Evolutionary conservation across 2,888 invertebrate species (phyloP).

Genomic region (Protophormia terraenovae): DNA sequence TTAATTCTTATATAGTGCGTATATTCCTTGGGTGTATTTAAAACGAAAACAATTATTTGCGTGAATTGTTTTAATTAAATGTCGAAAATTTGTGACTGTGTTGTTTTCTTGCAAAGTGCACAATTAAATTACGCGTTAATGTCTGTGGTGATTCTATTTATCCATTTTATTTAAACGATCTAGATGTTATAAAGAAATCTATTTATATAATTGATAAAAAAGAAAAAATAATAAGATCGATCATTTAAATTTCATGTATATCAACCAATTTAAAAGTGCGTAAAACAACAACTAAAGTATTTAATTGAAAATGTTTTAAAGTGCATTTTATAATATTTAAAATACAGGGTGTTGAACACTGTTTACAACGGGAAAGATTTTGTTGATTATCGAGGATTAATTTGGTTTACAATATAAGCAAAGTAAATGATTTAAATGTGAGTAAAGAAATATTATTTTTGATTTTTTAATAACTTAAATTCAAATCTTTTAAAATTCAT

Average conservation of each 20-base stretch:
- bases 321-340: neutral
- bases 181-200: neutral
- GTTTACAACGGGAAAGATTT: neutral
- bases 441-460: too few relatives aligned
- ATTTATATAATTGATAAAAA: constrained; percentile 5
- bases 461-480: too few relatives aligned
- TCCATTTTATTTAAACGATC: neutral
- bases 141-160: neutral
- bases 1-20: neutral
- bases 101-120: neutral
- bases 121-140: neutral
- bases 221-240: neutral
- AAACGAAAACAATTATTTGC: neutral
- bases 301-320: neutral
- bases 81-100: neutral
- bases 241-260: constrained; percentile 5
- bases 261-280: constrained; percentile 32
- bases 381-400: neutral
- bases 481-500: too few relatives aligned
- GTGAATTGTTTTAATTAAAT: neutral
- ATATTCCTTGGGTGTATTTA: too few relatives aligned
- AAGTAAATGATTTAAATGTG: neutral
- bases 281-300: neutral
- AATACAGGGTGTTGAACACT: constrained; percentile 27
- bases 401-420: neutral